phyloP scores from a whole-genome alignment of 2,113 vertebrate genomes.

The Arizona elegans region DNA sequence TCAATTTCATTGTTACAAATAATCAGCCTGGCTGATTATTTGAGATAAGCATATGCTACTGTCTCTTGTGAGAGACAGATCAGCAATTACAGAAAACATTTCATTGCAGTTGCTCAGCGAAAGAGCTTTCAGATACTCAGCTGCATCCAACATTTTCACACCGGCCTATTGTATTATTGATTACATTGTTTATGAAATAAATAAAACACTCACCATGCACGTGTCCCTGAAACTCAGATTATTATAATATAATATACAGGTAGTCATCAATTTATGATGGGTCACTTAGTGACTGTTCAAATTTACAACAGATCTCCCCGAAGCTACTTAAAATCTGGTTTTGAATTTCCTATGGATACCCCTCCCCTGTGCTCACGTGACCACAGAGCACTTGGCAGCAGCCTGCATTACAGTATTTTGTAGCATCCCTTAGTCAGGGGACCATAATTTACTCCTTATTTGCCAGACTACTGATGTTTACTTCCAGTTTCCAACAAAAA shows the following conservation, averaged over 20 bases:
- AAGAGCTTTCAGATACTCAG: background rate
- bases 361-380: rapidly evolving
- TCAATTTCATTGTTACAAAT: background rate
- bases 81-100: background rate
- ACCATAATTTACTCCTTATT: background rate
- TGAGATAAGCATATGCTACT: background rate
- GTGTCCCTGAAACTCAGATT: background rate
- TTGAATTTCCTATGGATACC: background rate
- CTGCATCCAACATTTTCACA: background rate
- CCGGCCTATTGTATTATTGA: background rate
- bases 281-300: background rate
- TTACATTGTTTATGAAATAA: background rate
- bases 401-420: background rate
- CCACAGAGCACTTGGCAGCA: background rate
- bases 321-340: background rate
- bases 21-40: background rate
- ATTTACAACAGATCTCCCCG: background rate
- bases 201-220: background rate
- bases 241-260: background rate
- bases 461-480: background rate
- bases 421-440: background rate
- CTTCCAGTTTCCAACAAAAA: background rate
- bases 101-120: background rate
- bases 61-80: background rate
- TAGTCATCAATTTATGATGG: background rate